These are phyloP conservation scores for Prunella strophiata DNA, from an alignment of 2,797 vertebrate genomes.

Conservation along the genomic window DNA sequence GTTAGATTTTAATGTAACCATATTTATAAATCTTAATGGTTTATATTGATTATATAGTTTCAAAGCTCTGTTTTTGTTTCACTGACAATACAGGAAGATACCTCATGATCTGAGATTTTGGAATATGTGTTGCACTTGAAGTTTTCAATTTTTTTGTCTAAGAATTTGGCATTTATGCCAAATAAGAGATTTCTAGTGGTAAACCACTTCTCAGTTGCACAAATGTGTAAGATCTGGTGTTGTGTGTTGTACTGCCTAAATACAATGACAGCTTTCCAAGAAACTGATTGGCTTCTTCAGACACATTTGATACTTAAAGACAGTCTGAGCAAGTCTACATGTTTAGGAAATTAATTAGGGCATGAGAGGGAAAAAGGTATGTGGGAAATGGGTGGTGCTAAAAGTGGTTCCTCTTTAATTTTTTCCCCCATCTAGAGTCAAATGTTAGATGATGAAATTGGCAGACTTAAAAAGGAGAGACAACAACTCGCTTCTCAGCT, in stretches of 20 bases:
- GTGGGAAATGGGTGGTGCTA: neutral
- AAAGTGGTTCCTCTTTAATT: neutral
- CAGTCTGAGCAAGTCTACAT: neutral
- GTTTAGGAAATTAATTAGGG: neutral
- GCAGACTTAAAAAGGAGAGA: constrained; percentile 76
- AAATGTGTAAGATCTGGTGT: neutral
- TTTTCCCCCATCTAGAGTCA: constrained; percentile 68
- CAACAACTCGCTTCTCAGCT: constrained; percentile 79
- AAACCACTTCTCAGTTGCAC: neutral
- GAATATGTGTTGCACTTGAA: neutral
- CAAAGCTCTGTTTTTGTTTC: neutral
- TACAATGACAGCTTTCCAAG: neutral
- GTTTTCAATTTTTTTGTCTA: neutral
- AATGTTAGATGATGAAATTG: constrained; percentile 74
- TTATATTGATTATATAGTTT: neutral
- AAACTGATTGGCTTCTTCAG: neutral
- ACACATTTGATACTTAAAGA: neutral
- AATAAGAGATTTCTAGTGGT: neutral
- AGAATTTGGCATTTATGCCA: neutral
- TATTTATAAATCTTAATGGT: neutral
- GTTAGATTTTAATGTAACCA: neutral
- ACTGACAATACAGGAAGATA: neutral
- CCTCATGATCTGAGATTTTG: neutral
- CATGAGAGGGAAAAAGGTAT: neutral
- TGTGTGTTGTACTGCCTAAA: neutral